Evolutionary conservation across 2,888 invertebrate genomes (phyloP).

Genomic region (Cephus rjabovi): DNA sequence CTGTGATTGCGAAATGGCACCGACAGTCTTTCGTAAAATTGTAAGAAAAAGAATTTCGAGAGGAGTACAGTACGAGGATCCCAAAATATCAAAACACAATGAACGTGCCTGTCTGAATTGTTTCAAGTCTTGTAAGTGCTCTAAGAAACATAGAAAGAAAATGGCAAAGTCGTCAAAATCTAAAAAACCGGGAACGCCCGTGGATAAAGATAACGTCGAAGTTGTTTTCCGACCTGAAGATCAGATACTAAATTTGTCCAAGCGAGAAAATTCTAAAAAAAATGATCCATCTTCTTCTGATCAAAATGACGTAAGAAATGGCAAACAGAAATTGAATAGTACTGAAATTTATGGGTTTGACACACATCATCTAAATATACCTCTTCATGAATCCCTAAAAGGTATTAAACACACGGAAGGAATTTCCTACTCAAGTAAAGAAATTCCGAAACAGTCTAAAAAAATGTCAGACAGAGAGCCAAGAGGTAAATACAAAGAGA

Average conservation of each 20-base stretch:
- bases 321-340: neutral
- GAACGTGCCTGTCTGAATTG: neutral
- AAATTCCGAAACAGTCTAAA: neutral
- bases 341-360: neutral
- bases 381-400: neutral
- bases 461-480: neutral
- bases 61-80: conserved; percentile 35
- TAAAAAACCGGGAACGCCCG: neutral
- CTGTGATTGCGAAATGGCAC: conserved; percentile 18
- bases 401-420: neutral
- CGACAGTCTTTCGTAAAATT: conserved; percentile 4
- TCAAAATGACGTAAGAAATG: neutral
- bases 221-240: neutral
- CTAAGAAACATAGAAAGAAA: neutral
- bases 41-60: conserved; percentile 39
- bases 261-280: neutral
- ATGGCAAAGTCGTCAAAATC: neutral
- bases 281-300: neutral
- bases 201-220: neutral
- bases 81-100: neutral
- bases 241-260: neutral
- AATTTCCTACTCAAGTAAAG: neutral
- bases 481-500: neutral
- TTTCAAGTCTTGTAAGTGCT: neutral
- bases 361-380: neutral